Percentiles rank a stretch among this genome's conserved stretches.
Evolutionary conservation across 1,140 invertebrate genomes (phyloP).

Genomic region (Ridgeia piscesae): DNA sequence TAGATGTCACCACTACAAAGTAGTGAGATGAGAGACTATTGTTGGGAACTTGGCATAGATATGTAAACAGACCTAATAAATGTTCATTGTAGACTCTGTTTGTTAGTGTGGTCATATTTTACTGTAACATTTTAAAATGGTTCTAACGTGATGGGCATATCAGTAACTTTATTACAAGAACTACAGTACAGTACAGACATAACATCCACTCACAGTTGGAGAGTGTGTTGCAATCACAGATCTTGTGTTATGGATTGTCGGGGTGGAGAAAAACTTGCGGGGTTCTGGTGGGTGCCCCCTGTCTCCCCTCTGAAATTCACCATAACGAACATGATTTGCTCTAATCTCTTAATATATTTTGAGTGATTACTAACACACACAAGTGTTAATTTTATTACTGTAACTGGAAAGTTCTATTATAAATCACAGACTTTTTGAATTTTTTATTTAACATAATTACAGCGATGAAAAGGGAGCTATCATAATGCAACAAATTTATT

Average conservation of each 20-base stretch:
- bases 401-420: too few species aligned
- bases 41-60: background rate
- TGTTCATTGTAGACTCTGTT: background rate
- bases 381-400: too few species aligned
- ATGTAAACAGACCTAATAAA: background rate
- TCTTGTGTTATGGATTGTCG: background rate
- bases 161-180: too few species aligned
- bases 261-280: background rate
- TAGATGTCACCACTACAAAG: background rate
- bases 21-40: background rate
- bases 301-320: background rate
- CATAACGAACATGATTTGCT: too few species aligned
- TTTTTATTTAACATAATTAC: too few species aligned
- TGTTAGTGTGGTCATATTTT: background rate
- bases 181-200: background rate
- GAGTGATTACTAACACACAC: too few species aligned
- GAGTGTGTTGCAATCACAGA: background rate
- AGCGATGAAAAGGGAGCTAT: too few species aligned
- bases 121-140: background rate
- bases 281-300: background rate
- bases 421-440: too few species aligned
- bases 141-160: too few species aligned
- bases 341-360: too few species aligned
- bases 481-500: background rate
- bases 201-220: background rate